Conservation (phyloP, 2,797 vertebrate species). For the Phalloptychus januarius region DNA sequence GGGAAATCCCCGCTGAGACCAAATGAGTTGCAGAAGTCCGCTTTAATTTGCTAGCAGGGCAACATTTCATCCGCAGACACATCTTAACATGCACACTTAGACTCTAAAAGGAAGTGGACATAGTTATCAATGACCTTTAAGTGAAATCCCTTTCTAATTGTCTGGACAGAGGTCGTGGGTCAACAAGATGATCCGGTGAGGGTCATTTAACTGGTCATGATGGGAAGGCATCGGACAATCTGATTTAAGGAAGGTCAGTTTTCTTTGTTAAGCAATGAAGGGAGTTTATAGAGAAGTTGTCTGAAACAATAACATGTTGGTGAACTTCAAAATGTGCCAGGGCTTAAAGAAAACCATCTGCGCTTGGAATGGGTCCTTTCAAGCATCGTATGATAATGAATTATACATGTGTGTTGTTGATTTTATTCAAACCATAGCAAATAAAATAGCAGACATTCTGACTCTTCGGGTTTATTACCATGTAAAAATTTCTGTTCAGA, state of each 20-base stretch:
- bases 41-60: slow-evolving; percentile 62
- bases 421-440: neutral
- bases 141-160: slow-evolving; percentile 55
- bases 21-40: slow-evolving; percentile 41
- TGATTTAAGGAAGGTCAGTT: slow-evolving; percentile 51
- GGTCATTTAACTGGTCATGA: slow-evolving; percentile 62
- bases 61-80: slow-evolving; percentile 48
- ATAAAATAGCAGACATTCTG: neutral
- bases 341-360: slow-evolving; percentile 7
- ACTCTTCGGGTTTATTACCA: neutral
- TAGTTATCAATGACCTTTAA: slow-evolving; percentile 59
- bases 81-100: slow-evolving; percentile 17
- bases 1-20: slow-evolving; percentile 44
- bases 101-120: slow-evolving; percentile 19
- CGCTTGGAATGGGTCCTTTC: neutral
- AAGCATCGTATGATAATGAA: neutral
- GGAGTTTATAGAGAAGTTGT: slow-evolving; percentile 29
- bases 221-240: slow-evolving; percentile 29
- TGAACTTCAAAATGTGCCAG: slow-evolving; percentile 13
- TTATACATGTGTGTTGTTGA: neutral
- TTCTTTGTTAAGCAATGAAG: slow-evolving; percentile 38
- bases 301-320: neutral
- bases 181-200: slow-evolving; percentile 52
- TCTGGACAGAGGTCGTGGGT: slow-evolving; percentile 55
- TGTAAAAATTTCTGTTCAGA: neutral